Conservation (phyloP, 2,797 vertebrate species). For the Amblyraja radiata region DNA sequence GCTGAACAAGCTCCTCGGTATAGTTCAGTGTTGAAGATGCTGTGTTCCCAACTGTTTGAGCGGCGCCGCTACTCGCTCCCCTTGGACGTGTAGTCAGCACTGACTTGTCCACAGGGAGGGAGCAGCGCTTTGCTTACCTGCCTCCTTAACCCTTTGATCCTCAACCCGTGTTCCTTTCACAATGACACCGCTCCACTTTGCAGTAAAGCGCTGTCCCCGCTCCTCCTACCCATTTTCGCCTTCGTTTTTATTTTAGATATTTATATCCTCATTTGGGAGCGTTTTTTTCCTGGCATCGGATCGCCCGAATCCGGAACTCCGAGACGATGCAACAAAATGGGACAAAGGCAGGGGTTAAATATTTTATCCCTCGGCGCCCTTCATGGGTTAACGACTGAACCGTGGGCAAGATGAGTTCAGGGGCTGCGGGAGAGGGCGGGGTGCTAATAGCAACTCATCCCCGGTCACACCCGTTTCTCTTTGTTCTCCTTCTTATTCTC, state of each 20-base stretch:
- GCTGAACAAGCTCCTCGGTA: not conserved
- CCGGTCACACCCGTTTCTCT: not conserved
- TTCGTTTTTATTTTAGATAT: too few species aligned
- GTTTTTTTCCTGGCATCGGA: too few species aligned
- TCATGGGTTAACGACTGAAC: not conserved
- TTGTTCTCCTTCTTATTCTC: not conserved
- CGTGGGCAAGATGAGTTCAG: not conserved
- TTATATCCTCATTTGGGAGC: too few species aligned
- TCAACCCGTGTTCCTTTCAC: not conserved
- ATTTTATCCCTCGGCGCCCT: not conserved
- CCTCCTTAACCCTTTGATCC: not conserved
- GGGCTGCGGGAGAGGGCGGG: not conserved
- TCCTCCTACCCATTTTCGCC: not conserved
- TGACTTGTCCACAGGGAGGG: not conserved
- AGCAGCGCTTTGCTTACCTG: not conserved
- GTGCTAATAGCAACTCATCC: not conserved
- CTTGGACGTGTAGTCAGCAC: not conserved
- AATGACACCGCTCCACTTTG: too few species aligned
- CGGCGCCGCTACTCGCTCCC: not conserved
- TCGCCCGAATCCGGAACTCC: not conserved
- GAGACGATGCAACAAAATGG: too few species aligned
- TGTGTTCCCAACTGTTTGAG: not conserved
- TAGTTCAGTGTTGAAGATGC: not conserved
- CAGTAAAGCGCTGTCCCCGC: too few species aligned
- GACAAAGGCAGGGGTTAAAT: not conserved